Evolutionary conservation across 1,140 invertebrate species (phyloP), one percentile per base, ranked within the genome.

Genomic region (Halesus radiatus): DNA sequence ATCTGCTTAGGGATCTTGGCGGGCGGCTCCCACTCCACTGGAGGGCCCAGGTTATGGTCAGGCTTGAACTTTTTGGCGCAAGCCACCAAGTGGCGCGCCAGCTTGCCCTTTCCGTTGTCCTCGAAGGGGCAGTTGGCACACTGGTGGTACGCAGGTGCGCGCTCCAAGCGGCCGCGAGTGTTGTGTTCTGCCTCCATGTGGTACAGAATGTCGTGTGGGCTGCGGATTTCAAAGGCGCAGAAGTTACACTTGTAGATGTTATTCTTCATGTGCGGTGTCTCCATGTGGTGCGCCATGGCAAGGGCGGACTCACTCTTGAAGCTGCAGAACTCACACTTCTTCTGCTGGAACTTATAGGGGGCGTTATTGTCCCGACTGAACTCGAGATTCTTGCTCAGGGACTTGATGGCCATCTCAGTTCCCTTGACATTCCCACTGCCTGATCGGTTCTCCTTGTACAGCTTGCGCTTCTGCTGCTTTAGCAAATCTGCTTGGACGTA

Each of bases 121-220:
- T 98, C 97, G 85, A 98, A 98, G 1, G 96, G 94, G 91, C 98
- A 99, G 85, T 97, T 96, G 0, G 96, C 93, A 87, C 97, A 99
- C 84, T 98, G 96, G 88, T 97, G 97, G 86, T 95, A 96, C 0
- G 95, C 93, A 45, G 95, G 93, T 8, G 96, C 96, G 76, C 95
- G 91, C 84, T 98, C 96, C 53, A 98, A 88, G 80, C 94, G 92
- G 13, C 95, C 96, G 76, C 94, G 91, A 13, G 95, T 93, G 83
- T 94, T 94, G 87, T 99, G 97, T 84, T 96, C 93, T 0, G 93
- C 93, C 85, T 98, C 95, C 95, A 98, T 97, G 84, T 99, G 98
- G 85, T 93, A 96, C 5, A 97, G 89, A 81, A 98, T 98, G 85
- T 96, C 95, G 83, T 96, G 95, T 10, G 95, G 94, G 86, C 94